Evolutionary conservation across 2,113 vertebrate species (phyloP), one percentile per base, ranked within the genome.

Genomic region (Odobenus rosmarus): DNA sequence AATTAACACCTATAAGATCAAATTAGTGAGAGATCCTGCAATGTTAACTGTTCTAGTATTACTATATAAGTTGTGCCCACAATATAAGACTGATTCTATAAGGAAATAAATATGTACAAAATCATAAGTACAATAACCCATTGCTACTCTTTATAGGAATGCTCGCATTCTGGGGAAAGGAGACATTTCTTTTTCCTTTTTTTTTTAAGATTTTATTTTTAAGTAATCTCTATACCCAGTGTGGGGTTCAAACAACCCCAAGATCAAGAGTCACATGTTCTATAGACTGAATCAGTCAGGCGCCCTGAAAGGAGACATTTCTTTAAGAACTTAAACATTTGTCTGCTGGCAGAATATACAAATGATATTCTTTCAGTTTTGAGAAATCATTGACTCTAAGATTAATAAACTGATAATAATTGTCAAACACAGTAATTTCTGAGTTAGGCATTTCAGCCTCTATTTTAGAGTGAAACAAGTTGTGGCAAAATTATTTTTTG

Each of bases 311-410:
- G 49, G 46, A 94, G 36, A 82, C 36, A 39, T 61, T 90, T 79
- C 11, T 92, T 94, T 95, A 62, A 86, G 64, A 80, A 10, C 49
- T 62, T 91, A 88, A 81, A 81, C 4, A 89, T 85, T 93, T 96
- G 21, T 57, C 21, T 90, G 4, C 55, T 95, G 67, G 21, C 15
- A 90, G 31, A 93, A 93, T 93, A 93, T 76, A 15, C 36, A 90
- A 74, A 88, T 94, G 85, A 57, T 96, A 92, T 97, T 89, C 16
- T 72, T 71, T 95, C 3, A 33, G 57, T 59, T 90, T 49, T 80
- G 18, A 93, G 83, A 94, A 79, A 80, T 72, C 23, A 28, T 16
- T 93, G 23, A 83, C 26, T 93, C 33, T 8, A 93, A 97, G 39
- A 42, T 71, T 33, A 79, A 28, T 49, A 90, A 91, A 9, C 18